A percentile compares a stretch with the other conserved stretches of the same genome.
These are phyloP conservation scores for Oxystoma pomonae DNA, from an alignment of 2,888 invertebrate genomes.

Conservation along the genomic window DNA sequence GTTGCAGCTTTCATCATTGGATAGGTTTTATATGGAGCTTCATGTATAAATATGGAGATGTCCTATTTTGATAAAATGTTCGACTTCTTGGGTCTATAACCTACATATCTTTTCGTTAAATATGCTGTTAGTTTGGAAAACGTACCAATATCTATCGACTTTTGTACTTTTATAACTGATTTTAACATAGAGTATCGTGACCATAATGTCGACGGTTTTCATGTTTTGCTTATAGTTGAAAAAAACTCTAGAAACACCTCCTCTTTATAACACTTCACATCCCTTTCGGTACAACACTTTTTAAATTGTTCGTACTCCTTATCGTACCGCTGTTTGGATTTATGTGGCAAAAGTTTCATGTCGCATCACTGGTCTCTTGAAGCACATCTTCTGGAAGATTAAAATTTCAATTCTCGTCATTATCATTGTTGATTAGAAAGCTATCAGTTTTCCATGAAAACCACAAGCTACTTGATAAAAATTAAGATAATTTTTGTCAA, in stretches of 20 bases:
- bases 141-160: constrained; percentile 1
- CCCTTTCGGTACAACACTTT: neutral
- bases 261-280: neutral
- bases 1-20: neutral
- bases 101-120: constrained; percentile 5
- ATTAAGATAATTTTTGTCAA: neutral
- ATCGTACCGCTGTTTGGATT: constrained; percentile 1
- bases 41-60: constrained; percentile 1
- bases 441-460: neutral
- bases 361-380: neutral
- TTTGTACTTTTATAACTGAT: constrained; percentile 5
- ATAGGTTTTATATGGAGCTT: constrained; percentile 8
- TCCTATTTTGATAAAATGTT: constrained; percentile 8
- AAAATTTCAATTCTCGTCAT: neutral
- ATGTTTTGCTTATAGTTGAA: constrained; percentile 3
- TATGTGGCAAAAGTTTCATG: neutral
- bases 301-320: constrained; percentile 4
- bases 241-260: constrained; percentile 7
- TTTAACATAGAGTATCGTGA: constrained; percentile 5
- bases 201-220: constrained; percentile 6
- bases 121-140: neutral
- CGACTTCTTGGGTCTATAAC: constrained; percentile 2
- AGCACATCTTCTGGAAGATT: neutral
- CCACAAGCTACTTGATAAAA: neutral
- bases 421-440: neutral